phyloP scores from a whole-genome alignment of 2,113 vertebrate species.

The Chunga burmeisteri region DNA sequence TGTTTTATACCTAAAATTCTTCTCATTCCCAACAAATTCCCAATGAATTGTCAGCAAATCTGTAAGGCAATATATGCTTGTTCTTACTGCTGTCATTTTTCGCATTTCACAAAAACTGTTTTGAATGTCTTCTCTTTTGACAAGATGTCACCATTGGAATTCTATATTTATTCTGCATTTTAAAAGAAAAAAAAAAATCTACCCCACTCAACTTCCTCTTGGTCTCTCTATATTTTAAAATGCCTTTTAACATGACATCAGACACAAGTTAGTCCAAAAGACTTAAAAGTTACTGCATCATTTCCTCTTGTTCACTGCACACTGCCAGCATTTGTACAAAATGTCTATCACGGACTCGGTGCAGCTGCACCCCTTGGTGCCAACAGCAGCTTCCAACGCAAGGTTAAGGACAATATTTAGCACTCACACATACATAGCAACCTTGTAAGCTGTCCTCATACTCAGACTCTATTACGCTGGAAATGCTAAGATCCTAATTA shows the following conservation, averaged over 20 bases:
- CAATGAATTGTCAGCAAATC: neutral
- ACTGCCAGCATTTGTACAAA: neutral
- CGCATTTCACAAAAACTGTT: neutral
- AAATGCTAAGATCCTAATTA: neutral
- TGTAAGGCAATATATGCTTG: neutral
- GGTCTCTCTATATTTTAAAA: neutral
- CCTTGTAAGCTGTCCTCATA: neutral
- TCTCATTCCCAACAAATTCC: neutral
- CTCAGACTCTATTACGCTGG: neutral
- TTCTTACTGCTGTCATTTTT: conserved; percentile 2
- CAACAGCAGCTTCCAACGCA: neutral
- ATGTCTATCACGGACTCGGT: neutral
- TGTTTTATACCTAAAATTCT: neutral
- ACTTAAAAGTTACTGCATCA: neutral
- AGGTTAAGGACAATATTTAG: neutral
- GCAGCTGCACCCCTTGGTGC: neutral
- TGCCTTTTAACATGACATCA: neutral
- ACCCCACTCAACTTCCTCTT: neutral
- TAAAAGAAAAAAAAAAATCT: neutral
- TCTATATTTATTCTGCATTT: neutral
- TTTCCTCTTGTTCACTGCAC: neutral
- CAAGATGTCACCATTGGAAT: neutral
- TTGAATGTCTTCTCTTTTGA: neutral
- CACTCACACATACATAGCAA: neutral
- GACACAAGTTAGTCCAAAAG: neutral